Base-by-base conservation (phyloP, 1,140 invertebrate genomes). In the Armadillidium nasatum region DNA sequence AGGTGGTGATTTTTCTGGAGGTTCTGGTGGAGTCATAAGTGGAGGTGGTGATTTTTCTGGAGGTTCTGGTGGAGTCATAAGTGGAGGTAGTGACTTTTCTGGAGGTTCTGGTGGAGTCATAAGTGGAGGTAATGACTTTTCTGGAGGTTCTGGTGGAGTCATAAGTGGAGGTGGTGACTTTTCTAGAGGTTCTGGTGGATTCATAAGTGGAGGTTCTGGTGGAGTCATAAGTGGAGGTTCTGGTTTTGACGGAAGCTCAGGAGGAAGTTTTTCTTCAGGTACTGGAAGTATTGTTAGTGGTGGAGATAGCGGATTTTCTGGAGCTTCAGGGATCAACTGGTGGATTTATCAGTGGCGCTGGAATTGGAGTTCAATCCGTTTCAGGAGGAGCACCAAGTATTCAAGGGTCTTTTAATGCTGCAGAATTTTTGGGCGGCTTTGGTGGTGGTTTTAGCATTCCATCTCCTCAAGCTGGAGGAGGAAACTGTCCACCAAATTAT, bases 1-100 rank as follows among this genome's bases (percentile, higher is more conserved):
- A 82, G 60, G 79, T 76, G 10, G 21, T 76, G 66, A 73, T 71
- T 68, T 82, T 82, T 11, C 19, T 19, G 50, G 50, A 13, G 19
- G 50, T 19, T 13, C 11, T 60, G 19, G 50, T 60, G 50, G 50
- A 15, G 1, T 19, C 11, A 15, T 60, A 72, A 15, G 77, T 21
- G 13, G 81, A 75, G n/a, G n/a, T n/a, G n/a, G n/a, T n/a, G n/a
- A n/a, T n/a, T n/a, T n/a, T n/a, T n/a, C n/a, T n/a, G n/a, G n/a
- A n/a, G 73, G 45, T 11, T 45, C 72, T 60, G 50, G 50, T 60
- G 11, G 11, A 2, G 4, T 60, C 1, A 7, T 60, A 2, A 19
- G 50, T 60, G 50, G 50, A 60, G 19, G 50, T 19, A 7, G 11
- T 60, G 50, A 60, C 50, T 60, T 60, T 15, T 19, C 11, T 13